Conservation (phyloP, 1,140 invertebrate species). For the Homalodisca vitripennis region DNA sequence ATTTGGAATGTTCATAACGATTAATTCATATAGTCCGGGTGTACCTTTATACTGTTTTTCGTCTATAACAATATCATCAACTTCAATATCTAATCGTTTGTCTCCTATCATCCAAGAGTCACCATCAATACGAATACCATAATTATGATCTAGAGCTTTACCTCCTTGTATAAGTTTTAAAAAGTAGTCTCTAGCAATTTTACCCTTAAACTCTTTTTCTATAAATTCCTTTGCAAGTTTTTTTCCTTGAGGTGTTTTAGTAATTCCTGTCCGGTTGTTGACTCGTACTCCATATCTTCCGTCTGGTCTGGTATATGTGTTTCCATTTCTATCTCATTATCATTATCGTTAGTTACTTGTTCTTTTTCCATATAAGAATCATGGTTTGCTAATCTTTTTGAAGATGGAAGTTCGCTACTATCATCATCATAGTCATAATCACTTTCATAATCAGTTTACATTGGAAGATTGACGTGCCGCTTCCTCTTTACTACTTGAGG, state of each 20-base stretch:
- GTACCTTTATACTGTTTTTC: neutral
- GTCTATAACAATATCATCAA: neutral
- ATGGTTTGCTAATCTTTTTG: neutral
- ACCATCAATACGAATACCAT: neutral
- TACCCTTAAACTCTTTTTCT: conserved; percentile 6
- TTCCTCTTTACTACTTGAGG: neutral
- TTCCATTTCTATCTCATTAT: neutral
- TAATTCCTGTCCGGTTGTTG: neutral
- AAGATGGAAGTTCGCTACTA: neutral
- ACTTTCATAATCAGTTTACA: neutral
- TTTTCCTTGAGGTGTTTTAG: conserved; percentile 18
- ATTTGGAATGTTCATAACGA: conserved; percentile 6
- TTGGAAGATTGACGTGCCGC: neutral
- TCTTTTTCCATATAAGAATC: neutral
- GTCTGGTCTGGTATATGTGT: neutral
- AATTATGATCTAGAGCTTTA: conserved; percentile 8
- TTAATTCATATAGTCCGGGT: conserved; percentile 9
- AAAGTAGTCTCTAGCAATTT: conserved; percentile 8
- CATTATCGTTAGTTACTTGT: neutral
- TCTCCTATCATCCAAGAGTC: conserved; percentile 11
- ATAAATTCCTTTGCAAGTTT: conserved; percentile 6
- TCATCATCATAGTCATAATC: conserved; percentile 18
- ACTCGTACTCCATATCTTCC: no score
- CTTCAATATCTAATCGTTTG: conserved; percentile 3
- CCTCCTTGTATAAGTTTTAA: conserved; percentile 8